Base-by-base conservation (phyloP, 2,797 vertebrate genomes). In the Alectoris magna region DNA sequence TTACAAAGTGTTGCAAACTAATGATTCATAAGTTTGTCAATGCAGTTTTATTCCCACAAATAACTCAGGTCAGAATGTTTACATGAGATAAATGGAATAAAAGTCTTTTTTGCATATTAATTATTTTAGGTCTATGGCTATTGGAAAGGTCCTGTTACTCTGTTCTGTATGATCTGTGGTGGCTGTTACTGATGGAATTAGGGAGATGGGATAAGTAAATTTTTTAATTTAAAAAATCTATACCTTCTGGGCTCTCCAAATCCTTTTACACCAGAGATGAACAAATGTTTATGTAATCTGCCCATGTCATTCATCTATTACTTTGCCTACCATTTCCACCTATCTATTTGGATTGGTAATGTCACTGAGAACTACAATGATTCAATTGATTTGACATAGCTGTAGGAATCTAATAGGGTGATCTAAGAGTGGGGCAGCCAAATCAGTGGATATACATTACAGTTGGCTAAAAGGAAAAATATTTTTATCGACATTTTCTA, bases 21-120 rank as follows among this genome's bases (percentile, higher is more conserved):
- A 44, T 49, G 43, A 66, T 55, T 55, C 10, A 7, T 92, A 31
- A 58, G 38, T 94, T 77, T 74, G 38, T 51, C 49, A 58, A 31
- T 75, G 55, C 81, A n/a, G 17, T 49, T 82, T 88, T 87, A 21
- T 66, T 71, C 70, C 43, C 9, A 34, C 43, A 80, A 59, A 83
- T 80, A 63, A 59, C 29, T 56, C 69, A 6, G 13, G 51, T 10
- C 5, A 44, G 75, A 91, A 67, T 63, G 2, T 60, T 78, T 78
- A 8, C 34, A 22, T 70, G 38, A 43, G 26, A n/a, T 88, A 60
- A 90, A 72, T 16, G 36, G 4, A 90, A 48, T 38, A 18, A 58
- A 84, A 56, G 14, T 53, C 31, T 56, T 84, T 26, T 38, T 44
- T 85, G 12, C 16, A 4, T 91, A 62, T 46, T 22, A 53, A 1